Conservation (phyloP, 2,888 invertebrate species). For the Oasisia sp. region DNA sequence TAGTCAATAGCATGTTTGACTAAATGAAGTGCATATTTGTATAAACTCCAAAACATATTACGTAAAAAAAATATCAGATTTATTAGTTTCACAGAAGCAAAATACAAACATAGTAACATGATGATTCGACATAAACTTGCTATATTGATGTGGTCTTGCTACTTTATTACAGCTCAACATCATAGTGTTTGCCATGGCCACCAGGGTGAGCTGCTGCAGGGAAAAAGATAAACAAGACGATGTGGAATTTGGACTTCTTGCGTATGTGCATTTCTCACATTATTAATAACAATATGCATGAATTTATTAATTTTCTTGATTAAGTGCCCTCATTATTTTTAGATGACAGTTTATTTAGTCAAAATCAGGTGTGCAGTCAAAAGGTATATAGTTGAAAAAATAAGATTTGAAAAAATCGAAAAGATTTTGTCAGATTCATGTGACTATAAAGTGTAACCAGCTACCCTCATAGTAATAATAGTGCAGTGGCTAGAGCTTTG, state of each 20-base stretch:
- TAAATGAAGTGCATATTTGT: too few species aligned
- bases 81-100: neutral
- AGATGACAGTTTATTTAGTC: neutral
- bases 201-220: conserved; percentile 83
- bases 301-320: neutral
- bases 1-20: neutral
- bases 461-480: too few species aligned
- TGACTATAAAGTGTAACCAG: too few species aligned
- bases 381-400: neutral
- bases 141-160: neutral
- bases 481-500: too few species aligned
- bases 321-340: neutral
- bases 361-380: neutral
- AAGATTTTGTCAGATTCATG: too few species aligned
- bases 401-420: too few species aligned
- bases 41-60: too few species aligned
- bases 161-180: conserved; percentile 71
- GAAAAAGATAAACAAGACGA: conserved; percentile 77
- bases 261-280: conserved; percentile 66
- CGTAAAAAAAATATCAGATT: too few species aligned
- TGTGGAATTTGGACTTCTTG: conserved; percentile 84
- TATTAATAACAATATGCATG: neutral
- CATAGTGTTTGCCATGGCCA: conserved; percentile 83
- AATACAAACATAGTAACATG: neutral
- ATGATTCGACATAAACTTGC: neutral